A percentile compares a stretch with the other conserved stretches of the same genome.
These are phyloP conservation scores for Rhopalosiphum maidis DNA, from an alignment of 1,140 invertebrate species.

Conservation along the genomic window DNA sequence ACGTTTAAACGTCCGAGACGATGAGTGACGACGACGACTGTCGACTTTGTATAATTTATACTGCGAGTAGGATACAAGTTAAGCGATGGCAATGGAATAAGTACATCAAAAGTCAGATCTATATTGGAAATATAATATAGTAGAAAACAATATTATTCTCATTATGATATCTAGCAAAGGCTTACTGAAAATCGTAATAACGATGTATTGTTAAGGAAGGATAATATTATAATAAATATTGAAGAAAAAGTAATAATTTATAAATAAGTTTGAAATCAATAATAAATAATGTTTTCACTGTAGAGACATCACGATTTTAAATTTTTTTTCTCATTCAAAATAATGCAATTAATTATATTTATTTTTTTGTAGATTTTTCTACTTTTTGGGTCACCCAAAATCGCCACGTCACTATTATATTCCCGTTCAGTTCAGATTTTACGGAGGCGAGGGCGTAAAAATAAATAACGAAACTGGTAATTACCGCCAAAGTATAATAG, in stretches of 20 bases:
- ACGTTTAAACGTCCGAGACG: too few species aligned
- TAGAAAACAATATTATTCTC: not conserved
- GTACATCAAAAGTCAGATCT: not conserved
- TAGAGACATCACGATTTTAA: too few species aligned
- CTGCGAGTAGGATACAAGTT: not conserved
- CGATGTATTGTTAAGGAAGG: too few species aligned
- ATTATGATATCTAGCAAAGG: not conserved
- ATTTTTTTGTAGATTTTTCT: too few species aligned
- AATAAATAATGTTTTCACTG: too few species aligned
- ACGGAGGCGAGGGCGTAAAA: not conserved
- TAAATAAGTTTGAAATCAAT: too few species aligned
- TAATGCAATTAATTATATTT: too few species aligned
- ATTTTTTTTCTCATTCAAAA: too few species aligned
- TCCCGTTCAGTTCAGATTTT: not conserved
- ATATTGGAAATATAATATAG: not conserved
- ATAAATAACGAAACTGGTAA: not conserved
- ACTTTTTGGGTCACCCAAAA: too few species aligned
- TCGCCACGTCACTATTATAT: not conserved
- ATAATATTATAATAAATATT: not conserved
- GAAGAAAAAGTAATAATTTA: too few species aligned
- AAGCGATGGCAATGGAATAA: not conserved
- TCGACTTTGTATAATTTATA: not conserved
- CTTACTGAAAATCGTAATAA: not conserved
- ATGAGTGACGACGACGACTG: too few species aligned
- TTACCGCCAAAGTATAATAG: not conserved